Evolutionary conservation across 2,113 vertebrate genomes (phyloP).

Genomic region (Centropristis striata): DNA sequence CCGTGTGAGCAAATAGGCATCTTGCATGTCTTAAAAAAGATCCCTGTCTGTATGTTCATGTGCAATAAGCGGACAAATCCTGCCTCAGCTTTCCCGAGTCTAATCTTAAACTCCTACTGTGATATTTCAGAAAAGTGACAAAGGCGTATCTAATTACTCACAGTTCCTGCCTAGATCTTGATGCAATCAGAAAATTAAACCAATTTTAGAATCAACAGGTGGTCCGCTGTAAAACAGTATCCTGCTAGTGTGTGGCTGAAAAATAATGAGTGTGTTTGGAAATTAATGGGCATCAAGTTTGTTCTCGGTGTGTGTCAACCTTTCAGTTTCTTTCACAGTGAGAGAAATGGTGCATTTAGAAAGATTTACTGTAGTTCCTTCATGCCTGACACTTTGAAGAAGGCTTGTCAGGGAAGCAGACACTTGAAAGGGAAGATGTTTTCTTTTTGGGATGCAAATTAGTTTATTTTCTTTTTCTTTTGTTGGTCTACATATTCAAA

Average conservation of each 20-base stretch:
- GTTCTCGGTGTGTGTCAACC: neutral
- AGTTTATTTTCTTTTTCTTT: neutral
- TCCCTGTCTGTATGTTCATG: neutral
- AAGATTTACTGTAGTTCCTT: neutral
- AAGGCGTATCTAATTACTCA: neutral
- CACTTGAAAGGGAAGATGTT: neutral
- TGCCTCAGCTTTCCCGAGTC: neutral
- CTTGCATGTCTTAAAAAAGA: neutral
- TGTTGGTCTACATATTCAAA: neutral
- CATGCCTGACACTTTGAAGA: neutral
- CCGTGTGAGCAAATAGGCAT: neutral
- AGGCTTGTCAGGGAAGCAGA: neutral
- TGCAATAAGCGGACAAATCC: neutral
- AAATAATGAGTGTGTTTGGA: neutral
- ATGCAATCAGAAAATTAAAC: neutral
- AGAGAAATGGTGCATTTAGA: neutral
- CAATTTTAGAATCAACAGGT: neutral
- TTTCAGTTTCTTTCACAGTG: neutral
- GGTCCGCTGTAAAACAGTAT: neutral
- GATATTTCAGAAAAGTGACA: neutral
- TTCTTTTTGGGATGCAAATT: neutral
- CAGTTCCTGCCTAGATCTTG: neutral
- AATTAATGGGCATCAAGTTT: neutral
- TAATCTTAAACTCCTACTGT: neutral
- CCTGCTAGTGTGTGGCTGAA: neutral